A percentile compares a stretch with the other conserved stretches of the same genome.
phyloP scores from a whole-genome alignment of 2,888 invertebrate species.

The Prosapia bicincta region DNA sequence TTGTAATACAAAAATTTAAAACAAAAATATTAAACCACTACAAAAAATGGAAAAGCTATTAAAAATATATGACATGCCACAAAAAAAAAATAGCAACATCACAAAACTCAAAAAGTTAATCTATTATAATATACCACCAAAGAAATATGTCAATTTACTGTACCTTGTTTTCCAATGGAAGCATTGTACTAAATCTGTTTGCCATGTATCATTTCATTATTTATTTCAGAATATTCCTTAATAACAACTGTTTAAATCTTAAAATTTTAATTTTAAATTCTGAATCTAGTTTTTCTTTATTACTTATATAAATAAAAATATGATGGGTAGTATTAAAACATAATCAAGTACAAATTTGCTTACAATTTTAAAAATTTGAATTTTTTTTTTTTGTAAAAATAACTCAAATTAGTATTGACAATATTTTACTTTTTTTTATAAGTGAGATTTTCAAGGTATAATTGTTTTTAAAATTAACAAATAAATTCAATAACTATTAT shows the following conservation, averaged over 20 bases:
- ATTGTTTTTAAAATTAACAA: not conserved
- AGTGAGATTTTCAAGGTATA: not conserved
- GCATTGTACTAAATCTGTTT: slow-evolving; percentile 1
- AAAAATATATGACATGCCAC: slow-evolving; percentile 23
- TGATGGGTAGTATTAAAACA: too few relatives aligned
- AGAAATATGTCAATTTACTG: slow-evolving; percentile 12
- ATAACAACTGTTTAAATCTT: not conserved
- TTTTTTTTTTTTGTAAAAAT: too few relatives aligned
- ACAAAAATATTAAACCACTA: not conserved
- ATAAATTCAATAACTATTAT: not conserved
- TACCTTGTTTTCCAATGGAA: slow-evolving; percentile 4
- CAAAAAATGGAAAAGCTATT: slow-evolving; percentile 16
- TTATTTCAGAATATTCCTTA: not conserved
- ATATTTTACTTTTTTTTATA: too few relatives aligned
- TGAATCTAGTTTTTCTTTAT: too few relatives aligned
- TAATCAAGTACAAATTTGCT: too few relatives aligned
- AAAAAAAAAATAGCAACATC: slow-evolving; percentile 23
- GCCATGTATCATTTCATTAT: not conserved
- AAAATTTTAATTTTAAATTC: too few relatives aligned
- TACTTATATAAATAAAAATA: too few relatives aligned
- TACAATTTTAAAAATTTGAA: too few relatives aligned
- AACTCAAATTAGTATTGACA: too few relatives aligned
- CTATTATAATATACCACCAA: slow-evolving; percentile 16
- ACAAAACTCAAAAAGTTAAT: slow-evolving; percentile 28
- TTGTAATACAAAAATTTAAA: not conserved